Evolutionary conservation across 2,888 invertebrate genomes (phyloP), one percentile per base, ranked within the genome.

Genomic region (Cryptocephalus primarius): DNA sequence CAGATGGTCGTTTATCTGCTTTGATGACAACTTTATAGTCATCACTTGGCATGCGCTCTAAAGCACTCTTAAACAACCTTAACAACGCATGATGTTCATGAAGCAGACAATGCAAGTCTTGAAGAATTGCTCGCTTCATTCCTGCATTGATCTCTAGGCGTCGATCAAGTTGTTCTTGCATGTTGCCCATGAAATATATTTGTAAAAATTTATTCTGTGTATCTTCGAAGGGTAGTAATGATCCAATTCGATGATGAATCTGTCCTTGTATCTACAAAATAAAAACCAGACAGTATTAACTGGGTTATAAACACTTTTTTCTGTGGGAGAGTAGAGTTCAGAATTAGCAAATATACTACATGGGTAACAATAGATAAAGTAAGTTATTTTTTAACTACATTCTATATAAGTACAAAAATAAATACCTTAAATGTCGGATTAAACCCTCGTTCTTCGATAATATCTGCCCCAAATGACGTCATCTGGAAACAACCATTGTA

Each of bases 1-100:
- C 64, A 13, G 51, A 44, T 41, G 65, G 64, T 51, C 41, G 49
- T 57, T 62, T 66, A 50, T 66, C 64, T 32, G 64, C 62, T 58
- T 48, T 54, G 45, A 66, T 65, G 4, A 63, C 60, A 39, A 66
- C 51, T 55, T 57, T 62, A 48, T 64, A 52, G 46, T 60, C 47
- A 56, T 66, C 62, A 50, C 44, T 44, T 54, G 60, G 61, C 60
- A 64, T 63, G 22, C 32, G 50, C n/a, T 60, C 62, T 11, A 39
- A 39, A 2, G 62, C 60, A 33, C 52, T 61, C 53, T 56, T 61
- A 49, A 67, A 66, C 42, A 62, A 47, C 48, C 43, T 36, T 43
- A 65, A 46, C 50, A 63, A 62, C 44, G 51, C 44, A 55, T 66
- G 58, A 42, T 61, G 51, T 50, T 56, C 51, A 53, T 62, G 57